These are phyloP conservation scores for Bombus vancouverensis DNA, from an alignment of 1,140 invertebrate genomes.

Conservation along the genomic window DNA sequence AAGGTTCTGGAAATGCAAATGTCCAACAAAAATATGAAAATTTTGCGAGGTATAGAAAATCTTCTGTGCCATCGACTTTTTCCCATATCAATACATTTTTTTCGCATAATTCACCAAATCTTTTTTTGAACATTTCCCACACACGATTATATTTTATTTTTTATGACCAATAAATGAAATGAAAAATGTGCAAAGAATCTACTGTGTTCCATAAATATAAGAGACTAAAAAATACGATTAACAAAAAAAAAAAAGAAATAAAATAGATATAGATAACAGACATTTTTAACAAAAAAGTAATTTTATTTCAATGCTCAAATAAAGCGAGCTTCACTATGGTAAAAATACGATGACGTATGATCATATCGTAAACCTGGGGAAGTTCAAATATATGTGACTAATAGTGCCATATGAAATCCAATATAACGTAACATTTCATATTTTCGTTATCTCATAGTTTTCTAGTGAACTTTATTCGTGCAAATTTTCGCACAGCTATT, in stretches of 20 bases:
- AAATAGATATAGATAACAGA: neutral
- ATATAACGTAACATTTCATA: neutral
- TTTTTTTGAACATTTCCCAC: neutral
- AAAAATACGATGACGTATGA: neutral
- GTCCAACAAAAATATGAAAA: neutral
- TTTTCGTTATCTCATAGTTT: neutral
- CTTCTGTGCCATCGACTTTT: neutral
- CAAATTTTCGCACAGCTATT: neutral
- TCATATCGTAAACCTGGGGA: neutral
- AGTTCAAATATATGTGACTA: neutral
- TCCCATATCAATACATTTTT: neutral
- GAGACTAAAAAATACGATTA: neutral
- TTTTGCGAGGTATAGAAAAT: neutral
- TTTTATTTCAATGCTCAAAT: neutral
- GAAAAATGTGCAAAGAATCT: neutral
- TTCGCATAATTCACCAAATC: neutral
- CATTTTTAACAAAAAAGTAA: neutral
- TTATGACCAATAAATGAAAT: neutral
- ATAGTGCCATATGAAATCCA: neutral
- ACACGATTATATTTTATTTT: no score
- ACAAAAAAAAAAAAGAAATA: neutral
- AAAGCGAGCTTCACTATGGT: neutral
- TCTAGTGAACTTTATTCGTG: neutral
- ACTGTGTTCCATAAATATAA: neutral
- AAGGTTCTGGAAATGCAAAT: neutral